Percentiles rank a stretch among this genome's conserved stretches.
Evolutionary conservation across 2,113 vertebrate species (phyloP).

Genomic region (Bubo blakistoni): DNA sequence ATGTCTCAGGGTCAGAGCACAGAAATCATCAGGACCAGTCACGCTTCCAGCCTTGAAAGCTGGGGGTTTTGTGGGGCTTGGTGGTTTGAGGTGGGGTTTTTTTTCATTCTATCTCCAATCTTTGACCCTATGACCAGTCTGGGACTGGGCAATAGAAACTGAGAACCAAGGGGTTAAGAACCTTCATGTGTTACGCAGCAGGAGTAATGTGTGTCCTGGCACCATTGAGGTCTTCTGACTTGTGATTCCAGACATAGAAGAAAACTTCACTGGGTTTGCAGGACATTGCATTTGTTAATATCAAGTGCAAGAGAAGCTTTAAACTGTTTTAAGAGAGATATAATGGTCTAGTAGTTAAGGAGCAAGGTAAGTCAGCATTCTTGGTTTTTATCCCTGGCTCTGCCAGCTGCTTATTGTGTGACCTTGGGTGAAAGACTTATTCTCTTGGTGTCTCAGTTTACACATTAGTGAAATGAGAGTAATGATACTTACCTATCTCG

Average conservation of each 20-base stretch:
- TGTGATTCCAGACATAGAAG: neutral
- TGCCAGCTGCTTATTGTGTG: constrained; percentile 29
- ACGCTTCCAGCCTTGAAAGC: neutral
- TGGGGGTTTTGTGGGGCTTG: neutral
- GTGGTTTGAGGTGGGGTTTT: neutral
- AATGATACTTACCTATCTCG: constrained; percentile 52
- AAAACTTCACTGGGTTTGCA: neutral
- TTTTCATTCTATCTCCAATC: neutral
- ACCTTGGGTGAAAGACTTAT: constrained; percentile 58
- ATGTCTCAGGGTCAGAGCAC: neutral
- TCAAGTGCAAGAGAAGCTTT: neutral
- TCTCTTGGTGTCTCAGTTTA: constrained; percentile 30
- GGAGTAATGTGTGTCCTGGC: neutral
- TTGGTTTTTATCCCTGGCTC: neutral
- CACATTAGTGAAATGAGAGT: constrained; percentile 56
- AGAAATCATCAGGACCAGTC: neutral
- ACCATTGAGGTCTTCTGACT: neutral
- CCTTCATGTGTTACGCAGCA: rapidly evolving
- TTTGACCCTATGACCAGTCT: neutral
- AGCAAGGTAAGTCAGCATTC: neutral
- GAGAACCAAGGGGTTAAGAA: neutral
- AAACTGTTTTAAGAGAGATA: neutral
- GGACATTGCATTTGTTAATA: neutral
- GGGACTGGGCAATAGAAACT: neutral
- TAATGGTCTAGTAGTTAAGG: neutral